Evolutionary conservation across 2,888 invertebrate genomes (phyloP).

Genomic region (Allolobophora icterica): DNA sequence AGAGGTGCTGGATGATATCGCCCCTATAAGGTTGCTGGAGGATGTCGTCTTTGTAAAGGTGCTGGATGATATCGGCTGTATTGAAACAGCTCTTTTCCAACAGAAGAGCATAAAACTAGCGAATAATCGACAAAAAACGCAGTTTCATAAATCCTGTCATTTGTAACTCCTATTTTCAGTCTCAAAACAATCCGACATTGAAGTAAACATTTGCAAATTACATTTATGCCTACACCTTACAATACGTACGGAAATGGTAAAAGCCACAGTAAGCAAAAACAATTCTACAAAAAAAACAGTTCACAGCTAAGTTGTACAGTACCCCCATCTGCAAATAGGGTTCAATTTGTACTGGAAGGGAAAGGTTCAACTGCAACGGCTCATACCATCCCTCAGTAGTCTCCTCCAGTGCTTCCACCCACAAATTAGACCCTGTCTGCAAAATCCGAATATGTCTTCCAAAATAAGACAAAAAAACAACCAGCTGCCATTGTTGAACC

Average conservation of each 20-base stretch:
- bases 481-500: no score
- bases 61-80: no score
- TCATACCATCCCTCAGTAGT: not conserved
- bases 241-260: not conserved
- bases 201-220: not conserved
- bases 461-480: no score
- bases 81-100: no score
- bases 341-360: not conserved
- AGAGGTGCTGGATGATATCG: no score
- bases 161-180: not conserved
- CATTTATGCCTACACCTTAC: not conserved
- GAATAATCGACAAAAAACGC: not conserved
- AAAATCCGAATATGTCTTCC: no score
- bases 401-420: no score
- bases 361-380: not conserved
- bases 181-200: not conserved
- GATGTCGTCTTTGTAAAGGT: no score
- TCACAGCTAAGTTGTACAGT: no score
- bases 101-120: not conserved
- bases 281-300: not conserved
- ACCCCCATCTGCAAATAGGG: not conserved
- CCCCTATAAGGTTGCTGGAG: no score
- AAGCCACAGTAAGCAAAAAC: not conserved
- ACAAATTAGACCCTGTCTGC: no score
- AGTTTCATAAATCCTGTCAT: not conserved